Evolutionary conservation across 2,113 vertebrate genomes (phyloP), one percentile per base, ranked within the genome.

Genomic region (Notiomystis cincta): DNA sequence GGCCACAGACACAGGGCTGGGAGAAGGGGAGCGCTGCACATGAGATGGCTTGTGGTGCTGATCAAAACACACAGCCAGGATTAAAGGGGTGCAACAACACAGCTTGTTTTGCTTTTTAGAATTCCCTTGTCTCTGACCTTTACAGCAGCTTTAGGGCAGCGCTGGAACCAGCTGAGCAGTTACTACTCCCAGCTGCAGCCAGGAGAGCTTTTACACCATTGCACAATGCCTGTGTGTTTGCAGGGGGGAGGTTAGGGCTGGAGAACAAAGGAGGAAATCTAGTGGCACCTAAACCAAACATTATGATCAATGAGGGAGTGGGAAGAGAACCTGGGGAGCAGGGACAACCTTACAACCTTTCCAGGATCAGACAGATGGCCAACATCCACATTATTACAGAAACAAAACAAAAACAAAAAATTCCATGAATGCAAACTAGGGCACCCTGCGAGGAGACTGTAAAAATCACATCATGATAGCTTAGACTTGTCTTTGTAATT

Each of bases 401-500:
- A 97, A n/a, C 86, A 97, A 97, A 97, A 97, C 88, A 94, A 96
- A 93, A 96, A 13, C 71, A 93, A 97, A 97, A 95, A 92, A 94
- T 96, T 95, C 96, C 96, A 94, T 96, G 92, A 96, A 93, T 94
- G 92, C 95, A 95, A 96, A 96, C 82, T 15, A 90, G 65, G 92
- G 90, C 95, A 96, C 92, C 96, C 96, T 84, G 90, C 69, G 2
- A 95, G 61, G 88, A 96, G 90, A 94, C 94, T 94, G 90, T 95
- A 96, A 97, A 96, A 97, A 95, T 97, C 96, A 95, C 95, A 97
- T 96, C 92, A 89, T 61, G 96, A 93, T 96, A 87, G 82, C 93
- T 94, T 87, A 75, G 93, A 64, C 89, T 94, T 86, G 87, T 93
- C 73, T 95, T 96, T 96, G 93, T 95, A 96, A 96, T 96, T 93